phyloP scores from a whole-genome alignment of 2,113 vertebrate genomes.

The Otolemur garnettii region DNA sequence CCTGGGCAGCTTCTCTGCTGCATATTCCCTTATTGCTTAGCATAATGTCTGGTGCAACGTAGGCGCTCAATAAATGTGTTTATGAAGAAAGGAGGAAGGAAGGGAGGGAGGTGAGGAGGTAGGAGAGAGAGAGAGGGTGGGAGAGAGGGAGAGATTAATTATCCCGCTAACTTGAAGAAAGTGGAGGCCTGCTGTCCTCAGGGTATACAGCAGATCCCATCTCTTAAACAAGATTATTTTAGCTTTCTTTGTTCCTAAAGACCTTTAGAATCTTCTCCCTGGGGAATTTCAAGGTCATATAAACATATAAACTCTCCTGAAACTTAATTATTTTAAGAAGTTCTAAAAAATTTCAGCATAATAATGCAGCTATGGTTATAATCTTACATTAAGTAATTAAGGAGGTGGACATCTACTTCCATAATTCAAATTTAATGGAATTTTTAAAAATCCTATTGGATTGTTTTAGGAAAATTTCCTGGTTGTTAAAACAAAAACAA shows the following conservation, averaged over 20 bases:
- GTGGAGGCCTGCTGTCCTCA: neutral
- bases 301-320: neutral
- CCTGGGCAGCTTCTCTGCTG: neutral
- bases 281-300: conserved; percentile 9
- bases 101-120: too few species aligned
- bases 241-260: neutral
- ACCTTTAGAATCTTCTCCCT: neutral
- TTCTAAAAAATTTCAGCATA: neutral
- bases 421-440: neutral
- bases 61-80: neutral
- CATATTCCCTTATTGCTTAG: neutral
- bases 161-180: neutral
- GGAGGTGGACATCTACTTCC: neutral
- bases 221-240: neutral
- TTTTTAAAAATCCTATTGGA: neutral
- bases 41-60: neutral
- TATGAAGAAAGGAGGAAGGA: neutral
- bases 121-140: too few species aligned
- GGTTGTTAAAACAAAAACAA: neutral
- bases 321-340: conserved; percentile 26
- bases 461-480: neutral
- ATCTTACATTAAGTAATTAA: neutral
- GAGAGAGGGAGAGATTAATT: neutral
- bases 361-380: neutral
- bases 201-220: neutral